Percentiles rank a stretch among this genome's conserved stretches.
Evolutionary conservation across 2,888 invertebrate species (phyloP).

Genomic region (Drosophila siamana): DNA sequence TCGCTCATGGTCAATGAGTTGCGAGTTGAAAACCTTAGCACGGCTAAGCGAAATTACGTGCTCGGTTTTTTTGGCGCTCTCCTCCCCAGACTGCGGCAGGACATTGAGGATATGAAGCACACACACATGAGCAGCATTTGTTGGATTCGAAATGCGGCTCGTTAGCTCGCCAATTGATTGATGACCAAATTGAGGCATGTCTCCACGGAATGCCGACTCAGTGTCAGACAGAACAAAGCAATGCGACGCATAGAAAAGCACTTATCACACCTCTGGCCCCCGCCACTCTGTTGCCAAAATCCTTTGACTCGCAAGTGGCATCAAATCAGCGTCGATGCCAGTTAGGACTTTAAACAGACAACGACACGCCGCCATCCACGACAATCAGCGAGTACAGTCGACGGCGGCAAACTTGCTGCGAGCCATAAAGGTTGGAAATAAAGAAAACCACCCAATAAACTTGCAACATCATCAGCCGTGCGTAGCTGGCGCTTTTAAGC

Average conservation of each 20-base stretch:
- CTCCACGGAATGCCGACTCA: constrained; percentile 46
- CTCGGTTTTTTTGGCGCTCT: constrained; percentile 45
- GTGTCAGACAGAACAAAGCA: constrained; percentile 36
- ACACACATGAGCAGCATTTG: constrained; percentile 23
- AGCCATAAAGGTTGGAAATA: constrained; percentile 2
- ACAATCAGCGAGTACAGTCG: constrained; percentile 43
- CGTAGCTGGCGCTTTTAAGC: constrained; percentile 51
- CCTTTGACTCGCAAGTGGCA: constrained; percentile 33
- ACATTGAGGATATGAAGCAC: constrained; percentile 17
- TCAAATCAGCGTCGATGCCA: constrained; percentile 60
- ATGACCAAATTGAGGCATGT: constrained; percentile 67
- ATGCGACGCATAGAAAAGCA: constrained; percentile 60
- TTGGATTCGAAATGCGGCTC: constrained; percentile 50
- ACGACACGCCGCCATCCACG: constrained; percentile 26
- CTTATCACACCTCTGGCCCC: constrained; percentile 64
- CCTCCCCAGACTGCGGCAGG: constrained; percentile 14
- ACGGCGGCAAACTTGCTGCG: neutral
- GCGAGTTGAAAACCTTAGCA: constrained; percentile 47
- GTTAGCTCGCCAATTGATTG: constrained; percentile 76
- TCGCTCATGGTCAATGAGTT: constrained; percentile 68
- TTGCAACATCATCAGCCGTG: constrained; percentile 48
- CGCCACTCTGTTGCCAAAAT: constrained; percentile 16
- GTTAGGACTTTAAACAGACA: constrained; percentile 54
- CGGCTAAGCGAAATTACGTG: constrained; percentile 82
- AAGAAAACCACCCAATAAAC: constrained; percentile 49